Base-by-base conservation (phyloP, 1,140 invertebrate genomes). In the Drosophila virilis region DNA sequence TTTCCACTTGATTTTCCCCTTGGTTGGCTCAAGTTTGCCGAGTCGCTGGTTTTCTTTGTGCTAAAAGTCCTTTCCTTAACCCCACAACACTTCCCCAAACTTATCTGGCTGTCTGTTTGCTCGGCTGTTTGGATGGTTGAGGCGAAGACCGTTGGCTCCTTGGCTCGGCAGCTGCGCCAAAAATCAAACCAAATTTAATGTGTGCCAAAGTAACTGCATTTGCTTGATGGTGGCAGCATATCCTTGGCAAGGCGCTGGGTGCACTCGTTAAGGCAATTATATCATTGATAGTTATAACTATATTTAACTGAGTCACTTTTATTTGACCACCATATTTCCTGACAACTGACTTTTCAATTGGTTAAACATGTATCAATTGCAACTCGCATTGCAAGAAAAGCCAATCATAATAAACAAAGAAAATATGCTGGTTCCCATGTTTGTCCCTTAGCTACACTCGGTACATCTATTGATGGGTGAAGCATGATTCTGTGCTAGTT, bases 1-100 rank as follows among this genome's bases (percentile, higher is more conserved):
- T 85, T 86, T 88, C 66, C 76, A 72, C 84, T 89, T 77, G 84
- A 80, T 79, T 88, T 83, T 89, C 74, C 60, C 65, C 79, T 67
- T 82, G 75, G 65, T 59, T 86, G 78, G 57, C 62, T 73, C 67
- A 54, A 33, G 38, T 74, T 67, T 54, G 38, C 50, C 10, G 13
- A 9, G 15, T 59, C 65, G 55, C 52, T 50, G 43, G 9, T 37
- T 54, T 22, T 40, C 15, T 59, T 50, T 66, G 28, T 45, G 40
- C 45, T 13, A 40, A 67, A 45, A 38, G 22, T 51, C 55, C 22
- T 43, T 52, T 35, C 17, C 8, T 15, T 33, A 35, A 8, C 22
- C 8, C 60, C 17, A 10, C 45, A 17, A 15, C 13, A 38, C 6
- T 12, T 42, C 22, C 28, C 40, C 52, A 13, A 33, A 37, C 40